Evolutionary conservation across 2,888 invertebrate species (phyloP).

Genomic region (Epirrhoe tristata): DNA sequence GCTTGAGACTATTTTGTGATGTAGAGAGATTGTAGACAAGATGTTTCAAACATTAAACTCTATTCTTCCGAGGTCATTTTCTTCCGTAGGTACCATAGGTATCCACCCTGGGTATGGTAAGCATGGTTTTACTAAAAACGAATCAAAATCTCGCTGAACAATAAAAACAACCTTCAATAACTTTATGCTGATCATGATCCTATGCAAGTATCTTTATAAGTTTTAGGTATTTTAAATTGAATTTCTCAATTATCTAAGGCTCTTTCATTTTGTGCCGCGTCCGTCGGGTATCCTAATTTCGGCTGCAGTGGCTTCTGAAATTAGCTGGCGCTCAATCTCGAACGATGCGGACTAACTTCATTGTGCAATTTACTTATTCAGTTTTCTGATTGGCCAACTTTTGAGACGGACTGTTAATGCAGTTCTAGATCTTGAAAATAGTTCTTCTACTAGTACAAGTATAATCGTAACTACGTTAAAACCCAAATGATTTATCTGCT

Average conservation of each 20-base stretch:
- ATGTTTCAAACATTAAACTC: too few species aligned
- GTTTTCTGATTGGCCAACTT: conserved; percentile 34
- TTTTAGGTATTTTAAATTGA: not conserved
- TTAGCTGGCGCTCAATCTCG: conserved; percentile 44
- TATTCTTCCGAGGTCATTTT: too few species aligned
- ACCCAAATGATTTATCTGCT: too few species aligned
- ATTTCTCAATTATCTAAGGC: not conserved
- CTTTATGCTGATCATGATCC: too few species aligned
- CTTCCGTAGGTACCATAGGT: too few species aligned
- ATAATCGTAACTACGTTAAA: too few species aligned
- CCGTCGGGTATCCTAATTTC: conserved; percentile 43
- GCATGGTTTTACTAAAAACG: too few species aligned
- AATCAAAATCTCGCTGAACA: too few species aligned
- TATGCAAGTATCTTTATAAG: not conserved
- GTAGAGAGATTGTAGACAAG: too few species aligned
- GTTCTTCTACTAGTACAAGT: not conserved
- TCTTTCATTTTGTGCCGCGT: conserved; percentile 17
- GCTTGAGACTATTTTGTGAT: too few species aligned
- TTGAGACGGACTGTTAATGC: conserved; percentile 13
- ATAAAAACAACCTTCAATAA: too few species aligned
- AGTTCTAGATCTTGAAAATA: not conserved
- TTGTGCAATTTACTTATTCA: conserved; percentile 39
- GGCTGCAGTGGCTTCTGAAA: conserved; percentile 45
- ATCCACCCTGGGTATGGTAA: too few species aligned
- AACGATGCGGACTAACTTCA: conserved; percentile 33